Base-by-base conservation (phyloP, 2,888 invertebrate genomes). In the Caradrina clavipalpis region DNA sequence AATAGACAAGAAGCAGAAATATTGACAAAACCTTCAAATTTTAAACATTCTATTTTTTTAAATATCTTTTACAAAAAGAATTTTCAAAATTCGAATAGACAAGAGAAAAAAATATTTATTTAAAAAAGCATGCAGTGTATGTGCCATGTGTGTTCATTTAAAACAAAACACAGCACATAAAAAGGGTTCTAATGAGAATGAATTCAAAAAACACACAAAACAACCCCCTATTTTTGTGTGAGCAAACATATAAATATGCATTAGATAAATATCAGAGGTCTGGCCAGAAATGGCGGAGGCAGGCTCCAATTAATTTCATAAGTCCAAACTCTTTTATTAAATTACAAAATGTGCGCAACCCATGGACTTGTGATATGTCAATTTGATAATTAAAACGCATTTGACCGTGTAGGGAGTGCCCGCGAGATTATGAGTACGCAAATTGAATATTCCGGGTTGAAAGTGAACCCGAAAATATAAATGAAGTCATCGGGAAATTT, bases 381-480 rank as follows among this genome's bases (percentile, higher is more conserved):
- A 95, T 95, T 95, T 93, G 92, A 93, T 95, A 95, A 95, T 95
- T 96, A 94, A 94, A 95, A 94, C 94, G 92, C 95, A 92, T 94
- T 94, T 95, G 95, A 96, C 96, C 95, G 94, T 95, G 79, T 83
- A 82, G 80, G 83, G 80, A 89, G 92, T 91, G 91, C 89, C 86
- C 85, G 70, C 76, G 90, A 92, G 94, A 95, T 95, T 95, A 94
- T 89, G 90, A 88, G 89, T 88, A 82, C 85, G 86, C 88, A 91
- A 93, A 94, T 93, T 94, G 88, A 92, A 94, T 93, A 90, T 90
- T 88, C 89, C 84, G 84, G 88, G 86, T 88, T 88, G 89, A 88
- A 88, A 88, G 83, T 82, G 88, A 85, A 80, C 86, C 88, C 90
- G 79, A 88, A 90, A 90, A 88, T 89, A 89, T 88, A 89, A 91